Percentiles rank a stretch among this genome's conserved stretches.
Evolutionary conservation across 2,797 vertebrate genomes (phyloP).

Genomic region (Muscicapa striata): DNA sequence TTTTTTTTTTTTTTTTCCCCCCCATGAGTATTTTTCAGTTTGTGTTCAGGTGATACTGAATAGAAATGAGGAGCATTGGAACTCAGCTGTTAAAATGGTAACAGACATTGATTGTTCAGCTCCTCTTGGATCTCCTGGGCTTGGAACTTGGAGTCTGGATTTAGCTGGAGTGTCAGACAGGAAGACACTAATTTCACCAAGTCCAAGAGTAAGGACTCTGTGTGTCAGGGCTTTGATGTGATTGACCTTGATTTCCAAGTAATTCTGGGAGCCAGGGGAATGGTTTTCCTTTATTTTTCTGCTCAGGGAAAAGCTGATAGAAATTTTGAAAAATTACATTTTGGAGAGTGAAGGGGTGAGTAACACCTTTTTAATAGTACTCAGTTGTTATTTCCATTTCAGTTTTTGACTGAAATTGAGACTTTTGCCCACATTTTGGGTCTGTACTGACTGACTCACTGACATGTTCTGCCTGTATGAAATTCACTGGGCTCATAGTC

Average conservation of each 20-base stretch:
- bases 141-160: background rate
- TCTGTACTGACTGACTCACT: background rate
- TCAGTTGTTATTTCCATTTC: background rate
- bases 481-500: accelerated
- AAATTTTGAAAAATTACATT: background rate
- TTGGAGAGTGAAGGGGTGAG: background rate
- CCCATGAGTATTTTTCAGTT: background rate
- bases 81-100: background rate
- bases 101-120: accelerated
- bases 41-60: background rate
- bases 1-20: background rate
- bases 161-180: background rate
- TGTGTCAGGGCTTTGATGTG: background rate
- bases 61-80: background rate
- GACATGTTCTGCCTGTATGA: background rate
- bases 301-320: background rate
- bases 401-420: background rate
- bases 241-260: background rate
- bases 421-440: background rate
- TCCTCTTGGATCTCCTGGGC: background rate
- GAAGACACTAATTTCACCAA: background rate
- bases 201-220: background rate
- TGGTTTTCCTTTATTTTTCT: background rate
- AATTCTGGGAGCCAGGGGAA: background rate
- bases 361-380: background rate